Base-by-base conservation (phyloP, 2,888 invertebrate species). In the Colostygia pectinataria region DNA sequence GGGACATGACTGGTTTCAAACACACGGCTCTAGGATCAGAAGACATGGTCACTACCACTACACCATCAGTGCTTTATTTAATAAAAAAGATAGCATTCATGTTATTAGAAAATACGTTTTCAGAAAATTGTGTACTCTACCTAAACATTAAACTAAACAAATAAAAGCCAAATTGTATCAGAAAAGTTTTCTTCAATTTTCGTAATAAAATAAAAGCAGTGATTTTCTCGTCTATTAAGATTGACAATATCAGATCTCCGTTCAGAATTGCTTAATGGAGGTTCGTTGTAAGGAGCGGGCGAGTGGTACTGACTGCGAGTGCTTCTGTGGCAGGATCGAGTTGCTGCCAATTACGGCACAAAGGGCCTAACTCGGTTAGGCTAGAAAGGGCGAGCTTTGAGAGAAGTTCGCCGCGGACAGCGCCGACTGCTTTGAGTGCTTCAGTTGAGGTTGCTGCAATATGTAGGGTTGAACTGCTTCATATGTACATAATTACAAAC, bases 301-400 rank as follows among this genome's bases (percentile, higher is more conserved):
- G 1, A 8, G 40, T n/a, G 28, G n/a, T 15, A 6, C 27, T 13
- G 32, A 31, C 27, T 25, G 44, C 14, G 15, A 8, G 24, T 5
- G 36, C 23, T 10, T 32, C 45, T 45, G 45, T 25, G 38, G 55
- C 41, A 41, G 46, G 43, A 37, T 50, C 47, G 38, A 54, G 37
- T 54, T 42, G 48, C 44, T 39, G 38, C 42, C 49, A 53, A 54
- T 56, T 56, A 54, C 49, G 13, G 18, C 20, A 37, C 42, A 50
- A 40, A 44, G 41, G 42, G 31, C 25, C 38, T 48, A 45, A 51
- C 53, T 55, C 53, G 18, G 43, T 39, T 49, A 40, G 4, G 7
- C 39, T 25, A 27, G 25, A 43, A 32, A 33, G 31, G 15, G 29
- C 13, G 34, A 9, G 34, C 42, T 28, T 36, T 28, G 23, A 18